These are phyloP conservation scores for Chironomus striatipennis DNA, from an alignment of 1,140 invertebrate species.

Conservation along the genomic window DNA sequence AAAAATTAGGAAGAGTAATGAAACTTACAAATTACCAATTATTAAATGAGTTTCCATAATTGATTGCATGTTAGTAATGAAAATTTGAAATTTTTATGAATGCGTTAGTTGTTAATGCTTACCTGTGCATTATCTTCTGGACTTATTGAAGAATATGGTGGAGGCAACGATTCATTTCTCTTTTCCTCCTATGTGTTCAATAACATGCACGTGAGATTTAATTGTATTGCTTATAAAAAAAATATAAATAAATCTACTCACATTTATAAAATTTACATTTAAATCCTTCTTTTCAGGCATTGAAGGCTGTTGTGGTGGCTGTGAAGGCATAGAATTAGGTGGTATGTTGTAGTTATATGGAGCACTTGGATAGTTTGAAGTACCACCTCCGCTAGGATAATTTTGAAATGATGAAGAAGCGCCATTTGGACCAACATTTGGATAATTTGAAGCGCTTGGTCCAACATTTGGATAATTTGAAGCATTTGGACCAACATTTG, in stretches of 20 bases:
- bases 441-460: constrained; percentile 31
- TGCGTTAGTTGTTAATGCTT: constrained; percentile 33
- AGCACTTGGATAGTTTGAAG: constrained; percentile 37
- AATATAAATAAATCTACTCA: constrained; percentile 30
- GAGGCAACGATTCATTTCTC: constrained; percentile 40
- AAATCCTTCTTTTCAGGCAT: constrained; percentile 42
- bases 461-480: too few relatives aligned
- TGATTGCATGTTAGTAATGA: not conserved
- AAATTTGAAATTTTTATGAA: constrained; percentile 32
- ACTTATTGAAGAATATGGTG: constrained; percentile 46
- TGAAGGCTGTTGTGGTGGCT: constrained; percentile 25
- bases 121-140: constrained; percentile 49
- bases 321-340: constrained; percentile 38
- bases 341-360: constrained; percentile 67
- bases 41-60: not conserved
- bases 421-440: constrained; percentile 30
- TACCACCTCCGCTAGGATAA: constrained; percentile 31
- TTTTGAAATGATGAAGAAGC: constrained; percentile 37
- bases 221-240: constrained; percentile 20
- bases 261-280: constrained; percentile 48
- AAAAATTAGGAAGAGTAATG: too few relatives aligned
- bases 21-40: not conserved
- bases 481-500: constrained; percentile 31
- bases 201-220: too few relatives aligned
- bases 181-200: constrained; percentile 42